Evolutionary conservation across 2,797 vertebrate genomes (phyloP), one percentile per base, ranked within the genome.

Genomic region (Sebastes diaconus): DNA sequence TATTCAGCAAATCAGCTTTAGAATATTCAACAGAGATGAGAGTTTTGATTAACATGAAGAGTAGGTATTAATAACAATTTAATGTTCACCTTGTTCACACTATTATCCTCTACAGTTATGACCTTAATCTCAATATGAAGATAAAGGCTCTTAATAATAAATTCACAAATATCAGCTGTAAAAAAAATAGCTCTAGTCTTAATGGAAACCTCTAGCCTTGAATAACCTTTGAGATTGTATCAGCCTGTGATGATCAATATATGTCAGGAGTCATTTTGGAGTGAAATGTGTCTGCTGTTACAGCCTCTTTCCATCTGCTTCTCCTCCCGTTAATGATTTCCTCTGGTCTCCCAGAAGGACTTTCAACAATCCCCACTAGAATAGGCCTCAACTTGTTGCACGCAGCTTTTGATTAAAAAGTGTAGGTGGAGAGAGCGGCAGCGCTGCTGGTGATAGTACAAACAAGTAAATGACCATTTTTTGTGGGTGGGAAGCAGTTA

Each of bases 141-240:
- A 75, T 65, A 39, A 30, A 65, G n/a, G 25, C 3, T 4, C 29
- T 60, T 55, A 1, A 68, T 55, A 2, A 67, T 57, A 18, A 60
- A 34, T 67, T 18, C 13, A n/a, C 14, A 69, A 61, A 55, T n/a
- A 70, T 70, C 11, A 30, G 69, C 34, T 20, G 1, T 55, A 22
- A 70, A 34, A 50, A 67, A 39, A 68, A 24, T 20, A 3, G 12
- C 24, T 63, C 14, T 4, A 30, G 5, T 32, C 34, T n/a, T 60
- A 64, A 75, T 54, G 7, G 11, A 66, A 79, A 29, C 27, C 14
- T 29, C 6, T 25, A 54, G 11, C 69, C 64, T 69, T 72, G 50
- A 77, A 75, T 29, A 55, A 74, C 24, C 60, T 61, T 60, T 74
- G 52, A 36, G 50, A 27, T 83, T 61, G 58, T 29, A 77, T 79